Evolutionary conservation across 2,888 invertebrate species (phyloP).

Genomic region (Galeopsomyia nigrocyanea): DNA sequence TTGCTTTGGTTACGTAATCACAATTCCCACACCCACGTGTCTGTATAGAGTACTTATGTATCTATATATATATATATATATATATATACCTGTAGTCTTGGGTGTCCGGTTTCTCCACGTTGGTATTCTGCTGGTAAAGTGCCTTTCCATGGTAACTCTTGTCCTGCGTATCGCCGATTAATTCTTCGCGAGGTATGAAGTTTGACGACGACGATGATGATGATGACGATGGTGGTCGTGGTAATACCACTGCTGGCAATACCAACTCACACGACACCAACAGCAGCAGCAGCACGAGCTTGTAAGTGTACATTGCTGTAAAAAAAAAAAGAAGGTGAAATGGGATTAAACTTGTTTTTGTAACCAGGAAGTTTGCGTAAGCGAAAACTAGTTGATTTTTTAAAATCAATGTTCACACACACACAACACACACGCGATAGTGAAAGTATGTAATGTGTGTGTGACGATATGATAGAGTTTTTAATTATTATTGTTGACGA

Average conservation of each 20-base stretch:
- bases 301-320: conserved; percentile 6
- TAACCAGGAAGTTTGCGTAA: too few species aligned
- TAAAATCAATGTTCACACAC: too few species aligned
- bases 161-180: conserved; percentile 36
- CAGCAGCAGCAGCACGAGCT: conserved; percentile 8
- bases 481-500: too few species aligned
- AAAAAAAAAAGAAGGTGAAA: neutral
- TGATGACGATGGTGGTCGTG: conserved; percentile 56
- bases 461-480: too few species aligned
- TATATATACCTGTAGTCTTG: conserved; percentile 58
- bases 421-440: too few species aligned
- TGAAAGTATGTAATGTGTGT: too few species aligned
- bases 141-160: conserved; percentile 30
- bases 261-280: conserved; percentile 17
- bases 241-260: conserved; percentile 61
- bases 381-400: too few species aligned
- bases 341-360: neutral
- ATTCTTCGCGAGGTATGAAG: conserved; percentile 54
- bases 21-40: too few species aligned
- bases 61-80: neutral
- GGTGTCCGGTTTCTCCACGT: conserved; percentile 61
- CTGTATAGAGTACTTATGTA: too few species aligned
- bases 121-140: conserved; percentile 56
- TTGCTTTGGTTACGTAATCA: too few species aligned
- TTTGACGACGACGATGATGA: conserved; percentile 56